Base-by-base conservation (phyloP, 2,113 vertebrate genomes). In the Megalops atlanticus region DNA sequence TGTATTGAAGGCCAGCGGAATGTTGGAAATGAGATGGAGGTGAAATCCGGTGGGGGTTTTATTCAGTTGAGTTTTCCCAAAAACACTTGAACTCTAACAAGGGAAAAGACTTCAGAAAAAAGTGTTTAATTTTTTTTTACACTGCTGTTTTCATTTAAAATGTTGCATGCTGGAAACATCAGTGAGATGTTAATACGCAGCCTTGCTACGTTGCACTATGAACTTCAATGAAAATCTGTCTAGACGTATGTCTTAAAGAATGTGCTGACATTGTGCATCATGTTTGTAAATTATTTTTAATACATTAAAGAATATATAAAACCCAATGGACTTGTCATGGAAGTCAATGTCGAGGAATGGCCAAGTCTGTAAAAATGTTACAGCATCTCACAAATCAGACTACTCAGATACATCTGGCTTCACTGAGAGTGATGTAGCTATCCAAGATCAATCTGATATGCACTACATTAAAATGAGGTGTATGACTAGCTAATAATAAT, bases 131-230 rank as follows among this genome's bases (percentile, higher is more conserved):
- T 21, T 58, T 58, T 24, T 18, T 58, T 58, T 24, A 58, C 14
- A 5, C 15, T 58, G 54, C 7, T 45, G 43, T 45, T 6, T 58
- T 49, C 45, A 49, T 49, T 49, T 49, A 49, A 49, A 49, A 49
- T 49, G 16, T 58, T 71, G 69, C 33, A 16, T 71, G 69, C 36
- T 71, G 33, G 3, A 27, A 31, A 31, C n/a, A 1, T 27, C 11
- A 27, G 6, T 27, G n/a, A 24, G 58, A 64, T 64, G 58, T n/a
- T 1, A 64, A n/a, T n/a, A 64, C 31, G 58, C 58, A 6, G 58
- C n/a, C n/a, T 64, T 71, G 69, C 36, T 38, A 36, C 36, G 35
- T 38, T 71, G 69, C 69, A 71, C 69, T 71, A 71, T 38, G 33
- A 71, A 64, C 58, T 64, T 64, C 1, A 5, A 6, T 58, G 43